These are phyloP conservation scores for Epinotia bilunana DNA, from an alignment of 2,888 invertebrate species.

Conservation along the genomic window DNA sequence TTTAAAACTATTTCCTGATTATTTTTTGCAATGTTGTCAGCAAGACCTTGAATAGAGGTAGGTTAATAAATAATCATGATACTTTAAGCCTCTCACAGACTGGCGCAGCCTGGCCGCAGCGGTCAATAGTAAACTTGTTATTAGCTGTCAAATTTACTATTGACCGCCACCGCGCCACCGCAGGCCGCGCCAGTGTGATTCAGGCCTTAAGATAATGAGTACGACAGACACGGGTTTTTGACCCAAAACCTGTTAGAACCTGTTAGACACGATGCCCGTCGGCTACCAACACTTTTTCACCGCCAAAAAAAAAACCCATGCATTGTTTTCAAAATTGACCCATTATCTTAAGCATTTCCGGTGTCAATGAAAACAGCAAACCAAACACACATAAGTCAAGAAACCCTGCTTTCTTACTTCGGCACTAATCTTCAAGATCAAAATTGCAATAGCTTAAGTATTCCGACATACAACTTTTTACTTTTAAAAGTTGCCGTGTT, in stretches of 20 bases:
- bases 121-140: too few species aligned
- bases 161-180: too few species aligned
- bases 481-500: conserved; percentile 48
- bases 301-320: background rate
- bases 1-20: conserved; percentile 8
- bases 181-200: too few species aligned
- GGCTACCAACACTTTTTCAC: conserved; percentile 10
- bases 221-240: background rate
- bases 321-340: conserved; percentile 25
- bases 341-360: conserved; percentile 33
- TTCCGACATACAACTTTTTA: conserved; percentile 8
- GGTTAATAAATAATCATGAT: background rate
- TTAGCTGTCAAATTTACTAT: too few species aligned
- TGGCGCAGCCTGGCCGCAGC: too few species aligned
- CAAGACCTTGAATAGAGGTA: background rate
- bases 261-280: background rate
- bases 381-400: background rate
- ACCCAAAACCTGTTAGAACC: background rate
- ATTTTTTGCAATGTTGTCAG: background rate
- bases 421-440: conserved; percentile 2
- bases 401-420: background rate
- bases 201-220: background rate
- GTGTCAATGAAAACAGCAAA: background rate
- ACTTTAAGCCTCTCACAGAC: background rate
- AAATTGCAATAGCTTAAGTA: background rate